Conservation (phyloP, 30 jellyfish, hydroid and myxozoan genomes). For the Haliclystus octoradiatus region DNA sequence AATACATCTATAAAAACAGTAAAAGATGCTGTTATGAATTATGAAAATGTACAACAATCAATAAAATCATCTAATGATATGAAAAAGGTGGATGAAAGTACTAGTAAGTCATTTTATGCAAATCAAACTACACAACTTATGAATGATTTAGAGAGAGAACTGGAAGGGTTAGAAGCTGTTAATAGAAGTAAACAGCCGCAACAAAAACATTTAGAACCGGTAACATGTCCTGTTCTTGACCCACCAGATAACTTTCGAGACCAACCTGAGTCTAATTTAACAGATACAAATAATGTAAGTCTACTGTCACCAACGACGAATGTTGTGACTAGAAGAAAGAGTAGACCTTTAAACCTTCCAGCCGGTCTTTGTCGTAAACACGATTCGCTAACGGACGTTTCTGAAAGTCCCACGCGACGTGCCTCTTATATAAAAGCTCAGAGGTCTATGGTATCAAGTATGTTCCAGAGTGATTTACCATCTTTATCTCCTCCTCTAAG, state of each 20-base stretch:
- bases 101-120: background rate
- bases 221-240: slow-evolving; percentile 30
- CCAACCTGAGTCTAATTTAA: slow-evolving; percentile 19
- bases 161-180: background rate
- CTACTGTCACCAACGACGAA: background rate
- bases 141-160: background rate
- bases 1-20: background rate
- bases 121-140: background rate
- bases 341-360: slow-evolving; percentile 3
- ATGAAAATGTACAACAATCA: background rate
- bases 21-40: background rate
- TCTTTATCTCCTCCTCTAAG: background rate
- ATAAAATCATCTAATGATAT: background rate
- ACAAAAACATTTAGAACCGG: background rate
- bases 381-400: slow-evolving; percentile 17
- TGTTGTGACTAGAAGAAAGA: background rate
- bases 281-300: slow-evolving; percentile 9
- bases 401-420: slow-evolving; percentile 77
- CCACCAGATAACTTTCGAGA: slow-evolving; percentile 81
- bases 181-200: background rate
- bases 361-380: background rate
- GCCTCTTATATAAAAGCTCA: slow-evolving; percentile 87
- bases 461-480: slow-evolving; percentile 30
- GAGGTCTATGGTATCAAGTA: slow-evolving; percentile 17
- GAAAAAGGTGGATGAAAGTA: background rate